Base-by-base conservation (phyloP, 2,888 invertebrate genomes). In the Orthosia gothica region DNA sequence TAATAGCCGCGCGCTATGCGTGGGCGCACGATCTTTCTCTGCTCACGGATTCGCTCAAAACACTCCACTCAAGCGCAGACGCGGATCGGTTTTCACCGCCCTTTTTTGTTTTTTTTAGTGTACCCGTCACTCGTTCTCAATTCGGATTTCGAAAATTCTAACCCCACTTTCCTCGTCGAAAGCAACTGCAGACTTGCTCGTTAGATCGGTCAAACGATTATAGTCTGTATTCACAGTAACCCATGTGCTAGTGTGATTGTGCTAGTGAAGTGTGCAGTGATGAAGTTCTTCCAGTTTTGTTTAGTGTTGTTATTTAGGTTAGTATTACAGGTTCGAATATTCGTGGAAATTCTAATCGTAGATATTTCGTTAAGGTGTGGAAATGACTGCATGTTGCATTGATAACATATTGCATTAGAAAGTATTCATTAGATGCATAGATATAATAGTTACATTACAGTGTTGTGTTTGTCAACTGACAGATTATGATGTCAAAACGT, bases 1-100 rank as follows among this genome's bases (percentile, higher is more conserved):
- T 96, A 90, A 94, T 95, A 96, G 95, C 83, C 89, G 85, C 93
- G 88, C 88, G 84, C 83, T 67, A 83, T 91, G 96, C 95, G 96
- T 95, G 93, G 95, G 96, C 93, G 95, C 92, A 84, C 88, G 90
- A 91, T 94, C 93, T 94, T 93, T 95, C 93, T 92, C 91, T 92
- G 91, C 91, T 86, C 89, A 81, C 91, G 90, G 92, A 92, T 93
- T 92, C 91, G 94, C 93, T 94, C 93, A 94, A 95, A 94, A 94
- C 95, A 93, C 89, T 92, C 89, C 83, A 90, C 92, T 91, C 91
- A 87, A 89, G 93, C 92, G 92, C 90, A 82, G 88, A 82, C 81
- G 85, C 91, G 91, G 91, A 93, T 95, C 95, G 91, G 88, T 93
- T 95, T 94, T 93, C 95, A 93, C 87, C 77, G 78, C 85, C 88